Conservation (phyloP, 2,888 invertebrate genomes). For the Caradrina kadenii region DNA sequence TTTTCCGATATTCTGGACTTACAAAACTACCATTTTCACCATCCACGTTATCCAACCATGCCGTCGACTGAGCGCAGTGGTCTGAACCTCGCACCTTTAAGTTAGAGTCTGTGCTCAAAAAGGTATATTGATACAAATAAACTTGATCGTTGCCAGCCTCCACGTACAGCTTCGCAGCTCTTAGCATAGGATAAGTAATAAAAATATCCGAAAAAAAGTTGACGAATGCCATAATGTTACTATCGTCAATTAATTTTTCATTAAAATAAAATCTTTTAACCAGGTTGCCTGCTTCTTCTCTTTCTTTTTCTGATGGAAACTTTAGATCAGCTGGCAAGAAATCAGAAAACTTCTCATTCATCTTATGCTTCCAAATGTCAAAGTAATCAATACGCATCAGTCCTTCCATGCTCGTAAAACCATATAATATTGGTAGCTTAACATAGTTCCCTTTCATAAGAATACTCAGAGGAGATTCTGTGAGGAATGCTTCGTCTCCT, state of each 20-base stretch:
- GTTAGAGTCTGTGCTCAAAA: slow-evolving; percentile 56
- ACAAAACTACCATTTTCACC: slow-evolving; percentile 38
- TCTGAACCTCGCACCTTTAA: slow-evolving; percentile 60
- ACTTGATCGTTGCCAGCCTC: slow-evolving; percentile 68
- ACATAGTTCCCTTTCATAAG: slow-evolving; percentile 65
- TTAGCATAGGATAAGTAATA: slow-evolving; percentile 65
- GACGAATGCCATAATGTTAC: slow-evolving; percentile 64
- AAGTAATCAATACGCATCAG: slow-evolving; percentile 66
- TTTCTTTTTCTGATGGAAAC: slow-evolving; percentile 66
- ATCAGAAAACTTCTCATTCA: slow-evolving; percentile 77
- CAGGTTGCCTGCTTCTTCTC: slow-evolving; percentile 62
- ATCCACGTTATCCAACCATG: slow-evolving; percentile 59
- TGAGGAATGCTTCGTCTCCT: slow-evolving; percentile 66
- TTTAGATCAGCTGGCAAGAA: slow-evolving; percentile 77
- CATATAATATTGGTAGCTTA: slow-evolving; percentile 73
- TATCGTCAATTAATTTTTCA: slow-evolving; percentile 59
- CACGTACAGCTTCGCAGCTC: slow-evolving; percentile 66
- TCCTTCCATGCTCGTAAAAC: slow-evolving; percentile 77
- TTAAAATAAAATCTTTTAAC: slow-evolving; percentile 74
- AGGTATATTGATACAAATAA: slow-evolving; percentile 75
- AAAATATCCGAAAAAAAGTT: slow-evolving; percentile 71
- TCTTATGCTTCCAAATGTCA: slow-evolving; percentile 67
- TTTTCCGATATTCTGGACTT: slow-evolving; percentile 55
- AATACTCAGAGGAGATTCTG: slow-evolving; percentile 70
- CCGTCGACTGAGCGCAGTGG: slow-evolving; percentile 71